These are phyloP conservation scores for Nyctibius grandis DNA, from an alignment of 2,797 vertebrate genomes.

Conservation along the genomic window DNA sequence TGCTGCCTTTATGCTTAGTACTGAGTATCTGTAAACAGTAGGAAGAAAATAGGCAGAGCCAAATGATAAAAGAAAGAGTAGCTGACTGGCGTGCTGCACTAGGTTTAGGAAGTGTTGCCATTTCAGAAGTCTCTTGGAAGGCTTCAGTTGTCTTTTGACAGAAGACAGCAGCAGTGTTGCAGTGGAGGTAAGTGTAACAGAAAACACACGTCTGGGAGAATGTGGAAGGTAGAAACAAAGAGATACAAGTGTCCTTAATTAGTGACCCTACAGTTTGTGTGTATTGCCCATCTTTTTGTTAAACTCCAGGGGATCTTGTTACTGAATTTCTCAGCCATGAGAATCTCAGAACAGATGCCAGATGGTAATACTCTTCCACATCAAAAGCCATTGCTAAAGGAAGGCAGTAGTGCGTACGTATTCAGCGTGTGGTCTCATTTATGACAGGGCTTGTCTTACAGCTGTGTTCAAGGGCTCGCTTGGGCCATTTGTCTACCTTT, in stretches of 20 bases:
- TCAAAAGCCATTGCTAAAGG: background rate
- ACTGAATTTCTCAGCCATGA: background rate
- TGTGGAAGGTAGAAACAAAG: background rate
- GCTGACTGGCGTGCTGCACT: background rate
- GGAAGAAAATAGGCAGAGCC: background rate
- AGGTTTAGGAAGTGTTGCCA: background rate
- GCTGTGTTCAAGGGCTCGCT: background rate
- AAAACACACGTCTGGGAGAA: background rate
- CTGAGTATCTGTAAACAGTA: background rate
- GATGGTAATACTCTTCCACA: background rate
- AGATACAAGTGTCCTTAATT: constrained; percentile 2
- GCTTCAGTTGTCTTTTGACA: background rate
- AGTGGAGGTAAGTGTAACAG: background rate
- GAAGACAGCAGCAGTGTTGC: background rate
- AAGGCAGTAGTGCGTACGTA: background rate
- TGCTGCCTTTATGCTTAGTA: background rate
- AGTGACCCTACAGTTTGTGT: background rate
- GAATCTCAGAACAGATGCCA: background rate
- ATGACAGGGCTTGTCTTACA: background rate
- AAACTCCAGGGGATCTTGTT: background rate
- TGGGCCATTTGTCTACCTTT: background rate
- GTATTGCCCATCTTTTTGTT: background rate
- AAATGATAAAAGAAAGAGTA: background rate
- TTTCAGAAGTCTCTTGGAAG: background rate
- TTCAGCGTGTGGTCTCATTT: background rate